Evolutionary conservation across 2,113 vertebrate genomes (phyloP), one percentile per base, ranked within the genome.

Genomic region (Notechis scutatus): DNA sequence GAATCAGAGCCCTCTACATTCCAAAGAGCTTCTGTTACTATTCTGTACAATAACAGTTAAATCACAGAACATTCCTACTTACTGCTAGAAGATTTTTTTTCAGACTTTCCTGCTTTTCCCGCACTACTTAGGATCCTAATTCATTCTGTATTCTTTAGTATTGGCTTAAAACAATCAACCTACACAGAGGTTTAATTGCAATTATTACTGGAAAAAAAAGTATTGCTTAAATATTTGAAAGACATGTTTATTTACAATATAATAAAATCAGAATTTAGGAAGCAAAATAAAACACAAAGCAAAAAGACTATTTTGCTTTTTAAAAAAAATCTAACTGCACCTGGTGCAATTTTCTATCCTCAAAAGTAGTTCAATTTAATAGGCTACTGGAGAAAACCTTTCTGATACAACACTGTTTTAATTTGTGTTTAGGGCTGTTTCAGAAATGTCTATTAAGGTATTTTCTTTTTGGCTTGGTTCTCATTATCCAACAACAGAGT

Each of bases 361-460:
- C 42, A 87, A 87, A 7, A 85, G 92, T 47, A 4, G 42, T 54
- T 0, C 0, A 0, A 18, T 0, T 0, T 90, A 0, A 0, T 55
- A 24, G 1, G 42, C 11, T 9, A 50, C 64, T 55, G 86, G 14
- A 47, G 91, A n/a, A 87, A 26, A 26, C 59, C 42, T 85, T n/a
- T 91, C 91, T 42, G 34, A 85, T 81, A 1, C n/a, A 91, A 52
- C 52, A 50, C 1, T 1, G 14, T 26, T 0, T 0, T 86, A 45
- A 45, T 39, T 34, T 64, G 6, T 55, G 91, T 61, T 88, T 88
- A 42, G 86, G 14, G 94, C 11, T 74, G 20, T 0, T 0, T 29
- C 8, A 94, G 92, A 93, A 94, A 92, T 56, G 47, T 91, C 54
- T 18, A 87, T 21, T 24, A 93, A 94, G 95, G 74, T 93, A 50